Base-by-base conservation (phyloP, 1,140 invertebrate species). In the Harlomillsia oculata region DNA sequence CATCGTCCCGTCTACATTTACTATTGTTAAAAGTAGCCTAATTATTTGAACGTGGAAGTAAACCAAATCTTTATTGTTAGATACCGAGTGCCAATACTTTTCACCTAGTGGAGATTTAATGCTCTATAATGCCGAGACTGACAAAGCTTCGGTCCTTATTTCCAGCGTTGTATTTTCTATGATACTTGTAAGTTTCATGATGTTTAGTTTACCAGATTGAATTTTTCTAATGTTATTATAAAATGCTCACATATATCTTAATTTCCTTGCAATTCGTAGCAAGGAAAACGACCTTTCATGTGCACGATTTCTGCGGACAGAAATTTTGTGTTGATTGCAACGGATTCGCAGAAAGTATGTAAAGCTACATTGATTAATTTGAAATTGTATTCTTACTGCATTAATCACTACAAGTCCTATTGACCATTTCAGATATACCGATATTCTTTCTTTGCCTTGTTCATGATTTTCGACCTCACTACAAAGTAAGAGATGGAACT, bases 401-500 rank as follows among this genome's bases (percentile, higher is more conserved):
- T n/a, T n/a, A n/a, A n/a, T n/a, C n/a, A n/a, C n/a, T n/a, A n/a
- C n/a, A n/a, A n/a, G n/a, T n/a, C n/a, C n/a, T 54, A 2, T 54
- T 45, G 25, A 30, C 2, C 18, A 36, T 75, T 77, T 30, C 71
- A 80, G 78, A 67, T 78, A 54, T 79, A 76, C 63, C 72, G 78
- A 51, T 75, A 79, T 65, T 77, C 77, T 29, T 77, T 73, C 63
- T 68, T 74, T 62, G 78, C 78, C 56, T 71, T 73, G 53, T 79
- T 79, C 69, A 74, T 70, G 54, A 75, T 79, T 60, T 72, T 78
- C 53, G 75, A 79, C 60, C 60, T 79, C 56, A 65, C 70, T 61
- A 78, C 72, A 43, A 63, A 68, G 76, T 78, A 69, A 75, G 74
- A 40, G 8, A 5, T 52, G 25, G 16, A 14, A 18, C 9, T 41